Evolutionary conservation across 2,888 invertebrate species (phyloP).

Genomic region (Labia minor): DNA sequence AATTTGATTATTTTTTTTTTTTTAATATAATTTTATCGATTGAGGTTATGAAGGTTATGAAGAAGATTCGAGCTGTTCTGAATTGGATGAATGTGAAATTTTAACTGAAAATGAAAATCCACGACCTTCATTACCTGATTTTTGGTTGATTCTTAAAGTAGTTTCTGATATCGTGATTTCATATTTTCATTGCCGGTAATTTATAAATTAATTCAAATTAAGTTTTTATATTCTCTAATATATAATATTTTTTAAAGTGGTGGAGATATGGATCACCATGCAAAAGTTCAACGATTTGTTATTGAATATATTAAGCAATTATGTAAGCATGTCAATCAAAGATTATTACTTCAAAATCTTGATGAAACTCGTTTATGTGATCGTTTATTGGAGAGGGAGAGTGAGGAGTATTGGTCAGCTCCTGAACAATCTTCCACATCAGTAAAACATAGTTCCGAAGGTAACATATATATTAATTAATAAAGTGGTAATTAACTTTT

Average conservation of each 20-base stretch:
- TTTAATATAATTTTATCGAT: background rate
- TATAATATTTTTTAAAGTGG: constrained; percentile 35
- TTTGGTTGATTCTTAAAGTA: constrained; percentile 58
- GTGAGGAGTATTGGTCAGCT: constrained; percentile 40
- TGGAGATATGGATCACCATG: constrained; percentile 42
- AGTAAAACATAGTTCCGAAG: background rate
- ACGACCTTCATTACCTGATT: constrained; percentile 48
- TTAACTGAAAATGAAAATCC: constrained; percentile 42
- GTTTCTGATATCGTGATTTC: constrained; percentile 46
- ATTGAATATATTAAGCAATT: constrained; percentile 46
- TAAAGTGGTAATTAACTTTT: too few species aligned
- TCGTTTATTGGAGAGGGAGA: constrained; percentile 52
- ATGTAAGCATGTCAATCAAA: constrained; percentile 57
- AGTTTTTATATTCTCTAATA: background rate
- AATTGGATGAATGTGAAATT: constrained; percentile 46
- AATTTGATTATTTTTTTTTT: background rate
- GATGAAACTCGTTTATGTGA: constrained; percentile 56
- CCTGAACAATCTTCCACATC: background rate
- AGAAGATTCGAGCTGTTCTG: constrained; percentile 51
- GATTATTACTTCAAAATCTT: constrained; percentile 54
- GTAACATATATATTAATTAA: too few species aligned
- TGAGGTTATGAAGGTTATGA: constrained; percentile 42
- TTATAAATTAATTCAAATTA: too few species aligned
- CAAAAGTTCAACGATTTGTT: constrained; percentile 42
- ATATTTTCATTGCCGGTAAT: constrained; percentile 56